Evolutionary conservation across 2,113 vertebrate species (phyloP).

Genomic region (Odontesthes bonariensis): DNA sequence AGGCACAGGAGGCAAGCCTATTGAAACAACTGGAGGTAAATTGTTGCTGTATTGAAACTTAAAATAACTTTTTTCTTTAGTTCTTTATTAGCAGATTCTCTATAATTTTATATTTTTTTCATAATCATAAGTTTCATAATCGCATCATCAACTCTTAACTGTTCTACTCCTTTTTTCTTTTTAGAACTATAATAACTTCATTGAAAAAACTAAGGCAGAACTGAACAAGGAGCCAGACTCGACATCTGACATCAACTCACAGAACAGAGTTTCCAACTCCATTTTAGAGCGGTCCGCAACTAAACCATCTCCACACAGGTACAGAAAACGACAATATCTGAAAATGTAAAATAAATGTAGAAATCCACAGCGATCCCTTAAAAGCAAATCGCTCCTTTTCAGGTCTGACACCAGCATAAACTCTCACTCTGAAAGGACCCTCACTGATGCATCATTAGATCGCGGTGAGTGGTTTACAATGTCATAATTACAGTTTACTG

Average conservation of each 20-base stretch:
- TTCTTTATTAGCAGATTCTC: no score
- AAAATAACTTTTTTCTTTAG: no score
- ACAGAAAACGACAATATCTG: slow-evolving; percentile 9
- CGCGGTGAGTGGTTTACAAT: slow-evolving; percentile 76
- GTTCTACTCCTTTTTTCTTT: neutral
- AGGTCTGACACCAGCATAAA: slow-evolving; percentile 86
- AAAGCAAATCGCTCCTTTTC: slow-evolving; percentile 23
- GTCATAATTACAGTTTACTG: neutral
- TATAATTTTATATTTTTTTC: no score
- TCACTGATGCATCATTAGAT: slow-evolving; percentile 81
- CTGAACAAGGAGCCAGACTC: slow-evolving; percentile 87
- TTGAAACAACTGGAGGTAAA: slow-evolving; percentile 94
- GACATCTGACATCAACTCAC: slow-evolving; percentile 83
- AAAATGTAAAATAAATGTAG: rapidly evolving
- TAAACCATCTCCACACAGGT: slow-evolving; percentile 87
- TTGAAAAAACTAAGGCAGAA: slow-evolving; percentile 95
- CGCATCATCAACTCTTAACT: neutral
- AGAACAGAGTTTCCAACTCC: slow-evolving; percentile 84
- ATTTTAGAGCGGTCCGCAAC: slow-evolving; percentile 83
- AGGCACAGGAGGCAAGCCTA: slow-evolving; percentile 94
- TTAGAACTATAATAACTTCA: slow-evolving; percentile 94
- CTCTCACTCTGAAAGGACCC: slow-evolving; percentile 80
- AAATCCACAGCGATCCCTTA: neutral
- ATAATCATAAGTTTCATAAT: no score
- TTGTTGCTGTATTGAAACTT: neutral